Percentiles rank a stretch among this genome's conserved stretches.
These are phyloP conservation scores for Sericinus montela DNA, from an alignment of 2,888 invertebrate species.

Conservation along the genomic window DNA sequence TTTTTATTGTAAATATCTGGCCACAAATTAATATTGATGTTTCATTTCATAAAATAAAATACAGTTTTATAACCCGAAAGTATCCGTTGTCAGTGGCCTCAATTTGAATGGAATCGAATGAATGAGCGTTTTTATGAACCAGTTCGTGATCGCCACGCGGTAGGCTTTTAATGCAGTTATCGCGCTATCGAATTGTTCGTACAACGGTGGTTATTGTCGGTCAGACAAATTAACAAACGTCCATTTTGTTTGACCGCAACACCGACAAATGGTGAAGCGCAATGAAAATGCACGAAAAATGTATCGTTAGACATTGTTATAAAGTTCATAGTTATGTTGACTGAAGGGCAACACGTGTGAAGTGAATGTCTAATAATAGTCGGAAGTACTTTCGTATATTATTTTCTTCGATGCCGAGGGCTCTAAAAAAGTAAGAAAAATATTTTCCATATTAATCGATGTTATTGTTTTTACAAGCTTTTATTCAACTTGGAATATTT, in stretches of 20 bases:
- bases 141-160: slow-evolving; percentile 6
- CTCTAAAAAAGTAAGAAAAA: not conserved
- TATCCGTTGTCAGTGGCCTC: slow-evolving; percentile 3
- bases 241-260: slow-evolving; percentile 6
- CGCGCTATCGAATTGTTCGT: slow-evolving; percentile 13
- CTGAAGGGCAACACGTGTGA: not conserved
- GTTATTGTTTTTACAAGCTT: too few species aligned
- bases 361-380: not conserved
- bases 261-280: not conserved
- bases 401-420: not conserved
- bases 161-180: slow-evolving; percentile 9
- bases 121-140: slow-evolving; percentile 11
- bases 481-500: too few species aligned
- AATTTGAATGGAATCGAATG: slow-evolving; percentile 12
- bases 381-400: not conserved
- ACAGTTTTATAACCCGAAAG: not conserved
- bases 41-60: too few species aligned
- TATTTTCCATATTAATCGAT: too few species aligned
- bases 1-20: too few species aligned
- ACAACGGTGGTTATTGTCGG: slow-evolving; percentile 21
- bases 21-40: too few species aligned
- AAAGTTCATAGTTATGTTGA: slow-evolving; percentile 1
- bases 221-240: slow-evolving; percentile 14
- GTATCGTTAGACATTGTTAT: not conserved
- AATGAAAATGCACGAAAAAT: not conserved